phyloP scores from a whole-genome alignment of 2,113 vertebrate species.

The Microtus richardsoni region DNA sequence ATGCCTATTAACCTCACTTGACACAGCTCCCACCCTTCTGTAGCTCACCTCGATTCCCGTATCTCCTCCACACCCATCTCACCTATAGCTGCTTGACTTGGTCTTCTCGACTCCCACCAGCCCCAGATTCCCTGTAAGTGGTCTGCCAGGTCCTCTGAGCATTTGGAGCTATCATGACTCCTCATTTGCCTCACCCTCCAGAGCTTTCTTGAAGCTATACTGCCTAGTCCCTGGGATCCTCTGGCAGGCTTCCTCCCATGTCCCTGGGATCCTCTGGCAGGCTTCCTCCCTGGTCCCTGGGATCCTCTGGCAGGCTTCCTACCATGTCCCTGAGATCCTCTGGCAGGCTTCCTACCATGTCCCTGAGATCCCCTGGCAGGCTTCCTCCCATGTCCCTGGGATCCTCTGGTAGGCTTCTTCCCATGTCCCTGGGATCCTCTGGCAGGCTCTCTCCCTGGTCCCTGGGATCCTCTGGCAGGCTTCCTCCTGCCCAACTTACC shows the following conservation, averaged over 20 bases:
- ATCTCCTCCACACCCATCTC: no score
- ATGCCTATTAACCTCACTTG: fast-evolving
- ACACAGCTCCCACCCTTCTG: not conserved
- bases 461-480: no score
- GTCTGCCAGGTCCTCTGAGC: not conserved
- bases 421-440: no score
- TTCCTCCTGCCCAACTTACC: not conserved
- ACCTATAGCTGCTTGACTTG: fast-evolving
- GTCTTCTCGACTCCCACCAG: not conserved
- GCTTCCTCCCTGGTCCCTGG: no score
- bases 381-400: no score
- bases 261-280: no score
- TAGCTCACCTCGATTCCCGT: not conserved
- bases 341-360: no score
- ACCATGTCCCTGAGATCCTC: no score
- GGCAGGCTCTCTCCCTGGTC: no score
- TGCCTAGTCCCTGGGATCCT: not conserved
- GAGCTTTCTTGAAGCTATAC: fast-evolving
- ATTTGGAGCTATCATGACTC: no score
- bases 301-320: not conserved
- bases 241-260: no score
- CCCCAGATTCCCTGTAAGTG: not conserved
- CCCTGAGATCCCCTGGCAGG: no score
- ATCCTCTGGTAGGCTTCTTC: not conserved
- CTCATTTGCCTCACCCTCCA: fast-evolving